Conservation (phyloP, 1,140 invertebrate genomes). For the Bradynema listronoti region DNA sequence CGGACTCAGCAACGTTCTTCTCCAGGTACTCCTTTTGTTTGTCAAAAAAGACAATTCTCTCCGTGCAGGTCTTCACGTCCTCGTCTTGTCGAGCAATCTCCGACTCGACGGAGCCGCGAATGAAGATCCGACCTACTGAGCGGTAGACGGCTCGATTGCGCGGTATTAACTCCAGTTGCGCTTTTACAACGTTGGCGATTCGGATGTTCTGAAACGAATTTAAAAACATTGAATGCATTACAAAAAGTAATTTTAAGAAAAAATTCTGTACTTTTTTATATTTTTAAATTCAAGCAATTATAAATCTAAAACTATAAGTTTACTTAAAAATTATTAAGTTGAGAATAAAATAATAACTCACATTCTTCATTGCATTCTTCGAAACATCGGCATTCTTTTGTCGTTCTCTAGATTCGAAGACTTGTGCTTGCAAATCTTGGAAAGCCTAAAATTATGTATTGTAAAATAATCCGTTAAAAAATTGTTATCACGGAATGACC, state of each 20-base stretch:
- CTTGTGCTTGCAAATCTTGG: slow-evolving; percentile 29
- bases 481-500: slow-evolving; percentile 9
- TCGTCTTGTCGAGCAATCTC: slow-evolving; percentile 31
- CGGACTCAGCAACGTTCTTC: slow-evolving; percentile 29
- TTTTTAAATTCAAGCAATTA: background rate
- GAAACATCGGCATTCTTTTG: slow-evolving; percentile 30
- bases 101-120: slow-evolving; percentile 21
- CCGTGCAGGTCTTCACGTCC: slow-evolving; percentile 19
- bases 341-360: background rate
- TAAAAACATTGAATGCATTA: too few relatives aligned
- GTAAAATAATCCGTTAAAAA: background rate
- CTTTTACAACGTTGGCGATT: slow-evolving; percentile 22
- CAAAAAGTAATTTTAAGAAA: too few relatives aligned
- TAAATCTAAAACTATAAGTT: background rate
- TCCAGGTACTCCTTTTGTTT: slow-evolving; percentile 37
- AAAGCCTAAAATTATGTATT: slow-evolving; percentile 16
- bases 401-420: slow-evolving; percentile 24
- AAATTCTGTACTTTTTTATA: background rate
- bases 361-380: slow-evolving; percentile 28
- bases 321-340: background rate
- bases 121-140: slow-evolving; percentile 26
- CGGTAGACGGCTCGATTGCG: slow-evolving; percentile 26
- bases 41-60: slow-evolving; percentile 22
- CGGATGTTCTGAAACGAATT: slow-evolving; percentile 27
- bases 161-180: slow-evolving; percentile 24